phyloP scores from a whole-genome alignment of 2,113 vertebrate species.

The Mola mola region DNA sequence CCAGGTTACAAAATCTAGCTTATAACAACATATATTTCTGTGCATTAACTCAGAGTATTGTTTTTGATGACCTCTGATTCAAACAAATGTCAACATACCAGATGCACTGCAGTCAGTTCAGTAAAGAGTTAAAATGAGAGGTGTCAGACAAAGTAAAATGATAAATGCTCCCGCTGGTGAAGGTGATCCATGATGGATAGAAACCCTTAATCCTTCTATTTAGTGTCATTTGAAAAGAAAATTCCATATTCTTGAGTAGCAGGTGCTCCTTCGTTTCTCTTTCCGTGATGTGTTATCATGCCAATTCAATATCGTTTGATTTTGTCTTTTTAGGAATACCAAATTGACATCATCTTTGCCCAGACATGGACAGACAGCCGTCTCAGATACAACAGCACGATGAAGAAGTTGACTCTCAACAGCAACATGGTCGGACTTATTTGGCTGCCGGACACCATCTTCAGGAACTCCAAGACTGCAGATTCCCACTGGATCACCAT shows the following conservation, averaged over 20 bases:
- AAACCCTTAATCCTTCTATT: conserved; percentile 17
- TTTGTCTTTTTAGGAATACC: conserved; percentile 88
- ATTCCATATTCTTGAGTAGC: conserved; percentile 11
- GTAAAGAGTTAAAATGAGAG: not conserved
- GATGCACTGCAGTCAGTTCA: too few relatives aligned
- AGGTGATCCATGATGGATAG: conserved; percentile 16
- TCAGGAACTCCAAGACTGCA: conserved; percentile 94
- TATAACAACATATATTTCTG: too few relatives aligned
- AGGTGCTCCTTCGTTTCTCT: not conserved
- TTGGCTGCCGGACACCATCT: conserved; percentile 97
- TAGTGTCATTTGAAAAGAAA: conserved; percentile 11
- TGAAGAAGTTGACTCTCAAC: conserved; percentile 95
- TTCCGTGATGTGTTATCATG: too few relatives aligned
- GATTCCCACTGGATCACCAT: conserved; percentile 98
- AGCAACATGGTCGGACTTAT: conserved; percentile 98
- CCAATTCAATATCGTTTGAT: not conserved
- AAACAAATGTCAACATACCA: too few relatives aligned
- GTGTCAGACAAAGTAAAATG: conserved; percentile 21
- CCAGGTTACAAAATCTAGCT: too few relatives aligned
- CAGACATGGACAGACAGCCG: conserved; percentile 97
- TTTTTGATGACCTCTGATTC: too few relatives aligned
- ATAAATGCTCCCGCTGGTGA: conserved; percentile 7
- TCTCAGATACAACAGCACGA: conserved; percentile 94
- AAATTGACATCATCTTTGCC: conserved; percentile 98
- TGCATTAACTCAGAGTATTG: too few relatives aligned